These are phyloP conservation scores for Hypena proboscidalis DNA, from an alignment of 2,888 invertebrate genomes.

Conservation along the genomic window DNA sequence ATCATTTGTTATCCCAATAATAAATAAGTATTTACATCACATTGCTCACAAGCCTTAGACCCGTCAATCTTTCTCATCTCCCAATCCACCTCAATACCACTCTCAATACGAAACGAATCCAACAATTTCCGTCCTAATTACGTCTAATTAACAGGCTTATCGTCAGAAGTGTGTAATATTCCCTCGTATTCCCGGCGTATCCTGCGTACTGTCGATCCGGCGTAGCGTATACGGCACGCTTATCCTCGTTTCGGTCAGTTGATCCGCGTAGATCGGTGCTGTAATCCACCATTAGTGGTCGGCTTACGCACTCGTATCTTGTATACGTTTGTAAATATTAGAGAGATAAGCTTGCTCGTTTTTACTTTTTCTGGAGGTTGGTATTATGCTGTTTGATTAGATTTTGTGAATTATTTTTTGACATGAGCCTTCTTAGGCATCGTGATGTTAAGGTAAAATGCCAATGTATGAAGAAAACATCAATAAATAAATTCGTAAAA, in stretches of 20 bases:
- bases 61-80: too few species aligned
- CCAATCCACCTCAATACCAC: too few species aligned
- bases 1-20: too few species aligned
- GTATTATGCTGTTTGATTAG: too few species aligned
- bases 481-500: too few species aligned
- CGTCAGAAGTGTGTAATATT: slow-evolving; percentile 3
- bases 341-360: neutral
- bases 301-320: slow-evolving; percentile 39
- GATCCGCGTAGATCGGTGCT: slow-evolving; percentile 47
- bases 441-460: too few species aligned
- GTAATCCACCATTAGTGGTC: slow-evolving; percentile 58
- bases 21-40: too few species aligned
- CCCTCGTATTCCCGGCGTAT: neutral
- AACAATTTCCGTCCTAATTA: slow-evolving; percentile 6
- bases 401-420: too few species aligned
- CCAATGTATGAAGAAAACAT: too few species aligned
- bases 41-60: too few species aligned
- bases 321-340: slow-evolving; percentile 19
- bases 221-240: slow-evolving; percentile 6
- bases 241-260: slow-evolving; percentile 33
- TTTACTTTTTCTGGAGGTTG: neutral
- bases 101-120: too few species aligned
- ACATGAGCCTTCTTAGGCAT: too few species aligned
- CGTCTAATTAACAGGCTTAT: slow-evolving; percentile 6
- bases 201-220: slow-evolving; percentile 1